Conservation (phyloP, 2,113 vertebrate genomes). For the Chionis minor region DNA sequence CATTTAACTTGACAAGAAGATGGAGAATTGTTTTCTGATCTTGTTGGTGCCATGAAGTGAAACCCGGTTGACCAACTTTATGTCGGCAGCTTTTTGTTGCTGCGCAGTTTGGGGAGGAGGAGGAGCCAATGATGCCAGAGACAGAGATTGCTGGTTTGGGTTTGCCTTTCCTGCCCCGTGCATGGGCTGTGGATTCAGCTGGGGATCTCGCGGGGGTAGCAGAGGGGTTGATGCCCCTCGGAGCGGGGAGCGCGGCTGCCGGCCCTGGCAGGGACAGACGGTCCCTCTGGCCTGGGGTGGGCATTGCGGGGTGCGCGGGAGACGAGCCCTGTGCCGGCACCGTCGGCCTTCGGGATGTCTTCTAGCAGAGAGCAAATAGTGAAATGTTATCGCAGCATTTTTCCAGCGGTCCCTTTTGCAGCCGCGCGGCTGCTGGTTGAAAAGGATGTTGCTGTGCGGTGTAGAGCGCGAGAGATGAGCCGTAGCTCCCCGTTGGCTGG, state of each 20-base stretch:
- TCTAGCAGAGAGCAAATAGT: not conserved
- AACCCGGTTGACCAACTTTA: conserved; percentile 1
- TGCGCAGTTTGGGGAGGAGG: not conserved
- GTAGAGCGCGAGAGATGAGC: not conserved
- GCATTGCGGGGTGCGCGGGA: not conserved
- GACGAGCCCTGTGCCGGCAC: too few species aligned
- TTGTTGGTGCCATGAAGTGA: conserved; percentile 31
- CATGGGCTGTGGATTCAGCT: fast-evolving
- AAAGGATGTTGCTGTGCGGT: not conserved
- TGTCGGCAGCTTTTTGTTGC: conserved; percentile 16
- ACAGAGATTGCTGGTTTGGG: not conserved
- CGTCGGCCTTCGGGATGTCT: not conserved
- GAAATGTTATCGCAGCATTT: not conserved
- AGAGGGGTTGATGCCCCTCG: fast-evolving
- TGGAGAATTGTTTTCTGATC: conserved; percentile 64
- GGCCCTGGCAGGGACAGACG: not conserved
- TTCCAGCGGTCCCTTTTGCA: not conserved
- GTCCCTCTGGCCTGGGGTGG: fast-evolving
- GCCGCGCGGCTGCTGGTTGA: not conserved
- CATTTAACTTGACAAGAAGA: conserved; percentile 66
- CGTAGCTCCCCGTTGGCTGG: not conserved
- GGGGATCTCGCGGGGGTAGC: not conserved
- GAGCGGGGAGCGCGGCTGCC: too few species aligned
- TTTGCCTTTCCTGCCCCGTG: not conserved
- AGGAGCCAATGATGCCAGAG: conserved; percentile 8